Base-by-base conservation (phyloP, 2,888 invertebrate genomes). In the Synergus umbraculus region DNA sequence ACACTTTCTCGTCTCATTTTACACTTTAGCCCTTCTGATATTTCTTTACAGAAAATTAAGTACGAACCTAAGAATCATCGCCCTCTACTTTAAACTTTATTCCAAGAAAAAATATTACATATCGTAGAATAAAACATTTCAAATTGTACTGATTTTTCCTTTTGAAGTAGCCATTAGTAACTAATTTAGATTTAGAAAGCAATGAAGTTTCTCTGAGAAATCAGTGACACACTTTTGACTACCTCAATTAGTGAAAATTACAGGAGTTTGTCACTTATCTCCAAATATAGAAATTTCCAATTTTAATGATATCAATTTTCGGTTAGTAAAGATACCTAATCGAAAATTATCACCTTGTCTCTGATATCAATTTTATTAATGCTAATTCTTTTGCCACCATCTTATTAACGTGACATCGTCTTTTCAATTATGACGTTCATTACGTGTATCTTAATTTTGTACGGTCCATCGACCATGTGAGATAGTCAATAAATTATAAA, bases 1-100 rank as follows among this genome's bases (percentile, higher is more conserved):
- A 54, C 54, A 73, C 73, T 73, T 54, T 73, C 73, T 73, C 73
- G 49, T 73, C 54, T 73, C 73, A n/a, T 54, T 73, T 73, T 73
- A 73, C 54, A 73, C 60, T 22, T 18, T 41, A 54, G n/a, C 54
- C 73, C 73, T 73, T 54, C 54, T 37, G 54, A 54, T 54, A 54
- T 73, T 73, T n/a, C 29, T 54, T 73, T 54, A 37, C 29, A 37
- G n/a, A 37, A 54, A 73, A n/a, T 54, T 73, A 73, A 73, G 54
- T n/a, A 54, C 12, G 37, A 54, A 73, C 54, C 15, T 73, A 9
- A 22, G 43, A 66, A 13, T 49, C 15, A 7, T 29, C 22, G 12
- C 29, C 69, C 13, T 37, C 37, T 37, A 37, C 37, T 37, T 37
- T 15, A 4, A 5, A 37, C 37, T 37, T 7, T 15, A 4, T 37